Evolutionary conservation across 2,113 vertebrate species (phyloP), one percentile per base, ranked within the genome.

Genomic region (Microtus ochrogaster): DNA sequence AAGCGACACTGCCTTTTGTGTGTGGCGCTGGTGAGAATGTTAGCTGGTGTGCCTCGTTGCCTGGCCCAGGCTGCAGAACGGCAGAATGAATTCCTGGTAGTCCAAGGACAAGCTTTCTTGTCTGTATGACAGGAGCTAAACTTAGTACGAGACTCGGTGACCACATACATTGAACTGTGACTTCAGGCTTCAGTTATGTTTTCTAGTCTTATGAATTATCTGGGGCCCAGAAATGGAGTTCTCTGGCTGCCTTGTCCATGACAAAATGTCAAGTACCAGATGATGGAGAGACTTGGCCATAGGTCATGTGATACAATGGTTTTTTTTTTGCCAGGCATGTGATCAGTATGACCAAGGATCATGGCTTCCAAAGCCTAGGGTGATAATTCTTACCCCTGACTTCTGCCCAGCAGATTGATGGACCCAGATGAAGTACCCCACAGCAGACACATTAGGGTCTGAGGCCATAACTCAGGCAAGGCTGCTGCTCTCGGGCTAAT

Each of bases 391-490:
- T 77, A 79, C n/a, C 49, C 47, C 13, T 14, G 68, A 73, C 77
- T 78, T 52, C 58, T 61, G 90, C 39, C 58, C 28, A 72, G 49
- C 26, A 96, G 88, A 79, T 70, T 55, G 61, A 91, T 94, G 92
- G 76, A 44, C 73, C 9, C 33, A 88, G 65, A 93, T 90, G 93
- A 96, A 96, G 68, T 74, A 19, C 68, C 96, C 90, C 77, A 39
- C 2, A 70, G 61, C 72, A 95, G 84, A 58, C 76, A 58, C 65
- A 49, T 68, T 82, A 74, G 41, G 24, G 65, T 26, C 90, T 21
- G 65, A 86, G 73, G 68, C 73, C 3, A 0, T 92, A 94, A 92
- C 61, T 95, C 90, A 97, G 58, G 44, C 66, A 76, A 82, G 22
- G 16, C 41, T 70, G 21, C 33, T 88, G 3, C 41, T 84, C 68